These are phyloP conservation scores for Lamellibrachia satsuma DNA, from an alignment of 2,888 invertebrate species.

Conservation along the genomic window DNA sequence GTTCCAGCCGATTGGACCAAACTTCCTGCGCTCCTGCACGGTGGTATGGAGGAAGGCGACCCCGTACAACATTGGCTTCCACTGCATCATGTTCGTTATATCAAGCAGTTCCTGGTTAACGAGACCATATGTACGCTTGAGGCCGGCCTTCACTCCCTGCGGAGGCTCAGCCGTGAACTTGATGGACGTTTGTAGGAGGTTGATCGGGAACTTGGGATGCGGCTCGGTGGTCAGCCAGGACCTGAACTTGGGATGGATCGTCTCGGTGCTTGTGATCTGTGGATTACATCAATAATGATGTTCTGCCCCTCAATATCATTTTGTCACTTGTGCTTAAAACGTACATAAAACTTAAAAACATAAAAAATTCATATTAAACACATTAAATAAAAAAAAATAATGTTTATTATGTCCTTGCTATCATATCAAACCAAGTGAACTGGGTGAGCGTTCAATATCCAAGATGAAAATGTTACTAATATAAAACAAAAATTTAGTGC, in stretches of 20 bases:
- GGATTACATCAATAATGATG: background rate
- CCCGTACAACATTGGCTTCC: constrained; percentile 92
- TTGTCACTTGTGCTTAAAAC: too few species aligned
- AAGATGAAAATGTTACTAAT: too few species aligned
- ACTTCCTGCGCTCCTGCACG: constrained; percentile 93
- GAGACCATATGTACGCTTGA: constrained; percentile 91
- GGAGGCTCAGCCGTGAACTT: constrained; percentile 98
- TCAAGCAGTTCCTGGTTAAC: constrained; percentile 76
- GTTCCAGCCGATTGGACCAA: constrained; percentile 97
- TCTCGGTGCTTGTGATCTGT: constrained; percentile 69
- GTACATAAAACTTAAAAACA: too few species aligned
- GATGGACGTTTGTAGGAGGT: constrained; percentile 85
- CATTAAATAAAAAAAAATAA: too few species aligned
- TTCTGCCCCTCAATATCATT: background rate
- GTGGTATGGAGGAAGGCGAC: constrained; percentile 95
- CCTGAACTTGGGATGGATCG: constrained; percentile 84
- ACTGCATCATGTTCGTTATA: constrained; percentile 83
- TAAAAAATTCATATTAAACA: too few species aligned
- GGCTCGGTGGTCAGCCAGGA: constrained; percentile 96
- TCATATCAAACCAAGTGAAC: too few species aligned
- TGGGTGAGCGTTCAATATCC: too few species aligned
- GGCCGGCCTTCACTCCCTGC: constrained; percentile 90
- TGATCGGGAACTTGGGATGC: constrained; percentile 92
- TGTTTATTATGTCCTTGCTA: too few species aligned
- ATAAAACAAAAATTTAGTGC: too few species aligned